A percentile compares a stretch with the other conserved stretches of the same genome.
Conservation (phyloP, 2,113 vertebrate genomes). For the Nicator chloris region DNA sequence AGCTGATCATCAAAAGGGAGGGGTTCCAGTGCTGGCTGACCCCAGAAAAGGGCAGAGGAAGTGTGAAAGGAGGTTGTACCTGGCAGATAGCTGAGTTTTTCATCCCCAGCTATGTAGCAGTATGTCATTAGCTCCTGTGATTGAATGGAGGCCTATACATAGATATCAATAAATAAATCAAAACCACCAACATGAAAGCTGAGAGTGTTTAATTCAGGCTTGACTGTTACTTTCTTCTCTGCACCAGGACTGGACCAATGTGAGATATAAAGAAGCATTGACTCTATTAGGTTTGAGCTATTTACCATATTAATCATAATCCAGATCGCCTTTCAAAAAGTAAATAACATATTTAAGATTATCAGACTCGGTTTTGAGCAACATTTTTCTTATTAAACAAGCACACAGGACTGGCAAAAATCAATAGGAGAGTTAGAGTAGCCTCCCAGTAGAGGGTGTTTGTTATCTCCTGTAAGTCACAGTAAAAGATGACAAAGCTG, state of each 20-base stretch:
- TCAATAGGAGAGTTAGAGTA: constrained; percentile 49
- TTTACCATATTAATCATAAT: constrained; percentile 81
- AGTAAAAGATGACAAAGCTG: constrained; percentile 62
- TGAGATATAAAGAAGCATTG: constrained; percentile 34
- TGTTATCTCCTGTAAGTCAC: constrained; percentile 14
- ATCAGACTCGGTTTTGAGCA: constrained; percentile 60
- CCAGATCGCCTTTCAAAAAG: constrained; percentile 71
- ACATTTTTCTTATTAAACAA: constrained; percentile 78
- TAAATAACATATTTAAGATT: constrained; percentile 75
- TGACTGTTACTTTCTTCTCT: not conserved
- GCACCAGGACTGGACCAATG: not conserved
- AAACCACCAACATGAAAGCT: not conserved
- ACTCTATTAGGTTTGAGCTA: constrained; percentile 60
- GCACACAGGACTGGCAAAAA: constrained; percentile 42
- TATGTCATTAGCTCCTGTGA: not conserved
- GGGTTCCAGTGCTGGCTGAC: rapidly evolving
- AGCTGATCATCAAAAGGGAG: not conserved
- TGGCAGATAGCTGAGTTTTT: not conserved
- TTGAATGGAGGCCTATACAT: not conserved
- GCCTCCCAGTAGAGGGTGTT: not conserved
- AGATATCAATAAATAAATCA: not conserved
- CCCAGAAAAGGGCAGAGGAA: not conserved
- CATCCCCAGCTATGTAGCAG: not conserved
- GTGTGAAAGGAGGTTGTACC: not conserved
- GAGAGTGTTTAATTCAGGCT: not conserved